Percentiles rank a stretch among this genome's conserved stretches.
Conservation (phyloP, 2,888 invertebrate genomes). For the Drosophila tripunctata region DNA sequence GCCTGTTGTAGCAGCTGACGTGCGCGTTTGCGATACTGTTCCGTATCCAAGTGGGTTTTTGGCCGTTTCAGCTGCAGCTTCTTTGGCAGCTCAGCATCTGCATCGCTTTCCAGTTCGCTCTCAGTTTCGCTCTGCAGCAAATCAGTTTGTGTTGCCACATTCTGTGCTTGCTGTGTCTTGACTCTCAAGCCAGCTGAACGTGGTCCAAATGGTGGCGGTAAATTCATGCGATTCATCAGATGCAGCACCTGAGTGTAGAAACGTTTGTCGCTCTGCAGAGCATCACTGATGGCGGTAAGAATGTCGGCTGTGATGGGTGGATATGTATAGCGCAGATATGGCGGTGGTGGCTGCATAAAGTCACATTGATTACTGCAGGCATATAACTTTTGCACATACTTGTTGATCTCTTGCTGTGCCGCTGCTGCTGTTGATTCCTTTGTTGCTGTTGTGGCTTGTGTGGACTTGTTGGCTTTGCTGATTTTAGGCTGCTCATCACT, state of each 20-base stretch:
- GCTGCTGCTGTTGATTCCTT: conserved; percentile 75
- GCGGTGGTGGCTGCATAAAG: conserved; percentile 91
- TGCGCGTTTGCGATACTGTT: conserved; percentile 68
- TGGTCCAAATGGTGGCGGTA: conserved; percentile 92
- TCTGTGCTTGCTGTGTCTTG: conserved; percentile 9
- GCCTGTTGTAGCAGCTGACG: conserved; percentile 66
- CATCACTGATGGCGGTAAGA: conserved; percentile 91
- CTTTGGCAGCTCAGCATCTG: conserved; percentile 42
- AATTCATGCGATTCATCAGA: conserved; percentile 97
- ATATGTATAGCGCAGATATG: conserved; percentile 91
- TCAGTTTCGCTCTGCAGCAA: conserved; percentile 74
- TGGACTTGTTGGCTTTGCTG: conserved; percentile 43
- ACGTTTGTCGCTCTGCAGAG: conserved; percentile 90
- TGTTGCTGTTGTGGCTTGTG: conserved; percentile 36
- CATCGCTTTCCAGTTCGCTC: conserved; percentile 78
- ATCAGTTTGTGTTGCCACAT: conserved; percentile 75
- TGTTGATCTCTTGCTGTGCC: conserved; percentile 75
- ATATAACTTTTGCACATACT: conserved; percentile 86
- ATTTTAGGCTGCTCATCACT: not conserved
- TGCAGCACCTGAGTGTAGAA: conserved; percentile 95
- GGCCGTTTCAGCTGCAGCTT: conserved; percentile 5
- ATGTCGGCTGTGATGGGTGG: conserved; percentile 90
- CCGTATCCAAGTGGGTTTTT: conserved; percentile 41
- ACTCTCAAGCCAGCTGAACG: conserved; percentile 26
- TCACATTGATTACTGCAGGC: conserved; percentile 87